A percentile compares a stretch with the other conserved stretches of the same genome.
These are phyloP conservation scores for Cheilosia soror DNA, from an alignment of 2,888 invertebrate species.

Conservation along the genomic window DNA sequence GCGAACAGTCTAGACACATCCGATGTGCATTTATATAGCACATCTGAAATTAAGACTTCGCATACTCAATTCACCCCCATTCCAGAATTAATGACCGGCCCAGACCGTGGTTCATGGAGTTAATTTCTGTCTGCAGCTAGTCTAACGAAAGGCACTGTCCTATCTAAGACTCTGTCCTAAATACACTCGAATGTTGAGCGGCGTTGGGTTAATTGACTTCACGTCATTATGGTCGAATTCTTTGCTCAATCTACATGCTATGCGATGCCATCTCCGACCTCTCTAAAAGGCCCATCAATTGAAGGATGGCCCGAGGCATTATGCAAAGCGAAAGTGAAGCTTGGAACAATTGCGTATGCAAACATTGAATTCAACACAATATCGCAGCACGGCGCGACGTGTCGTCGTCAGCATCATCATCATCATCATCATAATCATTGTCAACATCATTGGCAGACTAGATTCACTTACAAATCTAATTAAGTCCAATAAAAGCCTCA, in stretches of 20 bases:
- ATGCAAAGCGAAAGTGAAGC: conserved; percentile 66
- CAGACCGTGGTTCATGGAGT: conserved; percentile 67
- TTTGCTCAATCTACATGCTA: conserved; percentile 67
- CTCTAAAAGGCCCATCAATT: conserved; percentile 39
- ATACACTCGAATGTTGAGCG: conserved; percentile 48
- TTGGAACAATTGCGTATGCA: conserved; percentile 75
- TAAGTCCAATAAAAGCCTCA: conserved; percentile 81
- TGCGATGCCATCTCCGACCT: conserved; percentile 66
- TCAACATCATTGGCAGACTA: conserved; percentile 79
- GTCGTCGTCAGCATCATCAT: conserved; percentile 11
- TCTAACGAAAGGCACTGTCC: conserved; percentile 43
- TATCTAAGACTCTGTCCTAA: conserved; percentile 52
- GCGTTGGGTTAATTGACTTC: conserved; percentile 67
- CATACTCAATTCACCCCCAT: conserved; percentile 52
- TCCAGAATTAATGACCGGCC: conserved; percentile 57
- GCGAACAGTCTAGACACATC: conserved; percentile 55
- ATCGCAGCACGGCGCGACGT: conserved; percentile 3
- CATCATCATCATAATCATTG: conserved; percentile 11
- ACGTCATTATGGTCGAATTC: conserved; percentile 65
- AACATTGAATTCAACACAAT: conserved; percentile 71
- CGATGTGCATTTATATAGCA: conserved; percentile 16
- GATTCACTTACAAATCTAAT: conserved; percentile 84
- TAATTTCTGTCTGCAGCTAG: conserved; percentile 72
- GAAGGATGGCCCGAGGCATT: conserved; percentile 27
- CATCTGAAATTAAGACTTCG: conserved; percentile 51